A percentile compares a stretch with the other conserved stretches of the same genome.
Evolutionary conservation across 2,888 invertebrate genomes (phyloP).

Genomic region (Matsumyia berberina): DNA sequence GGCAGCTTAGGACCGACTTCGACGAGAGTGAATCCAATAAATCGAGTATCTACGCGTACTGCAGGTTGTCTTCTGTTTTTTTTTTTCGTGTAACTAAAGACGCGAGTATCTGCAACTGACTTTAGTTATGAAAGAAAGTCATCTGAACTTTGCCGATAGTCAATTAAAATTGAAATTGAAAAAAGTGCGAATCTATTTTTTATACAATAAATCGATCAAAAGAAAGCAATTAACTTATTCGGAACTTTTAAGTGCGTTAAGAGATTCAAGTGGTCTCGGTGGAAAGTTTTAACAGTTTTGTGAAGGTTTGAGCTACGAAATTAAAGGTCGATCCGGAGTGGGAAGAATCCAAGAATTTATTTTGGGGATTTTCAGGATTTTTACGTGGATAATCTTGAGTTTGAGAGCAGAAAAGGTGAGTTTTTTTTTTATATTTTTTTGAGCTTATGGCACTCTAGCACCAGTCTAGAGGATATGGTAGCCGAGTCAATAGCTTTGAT

Average conservation of each 20-base stretch:
- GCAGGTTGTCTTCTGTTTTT: neutral
- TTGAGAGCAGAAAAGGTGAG: neutral
- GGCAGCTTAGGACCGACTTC: conserved; percentile 26
- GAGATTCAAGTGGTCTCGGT: conserved; percentile 26
- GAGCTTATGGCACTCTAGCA: too few relatives aligned
- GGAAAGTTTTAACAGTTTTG: neutral
- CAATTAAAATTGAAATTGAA: conserved; percentile 79
- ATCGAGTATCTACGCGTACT: too few relatives aligned
- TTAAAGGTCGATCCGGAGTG: neutral
- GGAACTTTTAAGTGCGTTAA: conserved; percentile 35
- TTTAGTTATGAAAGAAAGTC: conserved; percentile 71
- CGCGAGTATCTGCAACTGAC: neutral
- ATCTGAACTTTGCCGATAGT: conserved; percentile 26
- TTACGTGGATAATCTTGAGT: neutral
- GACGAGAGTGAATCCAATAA: neutral
- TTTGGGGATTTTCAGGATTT: neutral
- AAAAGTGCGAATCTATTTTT: conserved; percentile 82
- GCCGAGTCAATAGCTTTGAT: too few relatives aligned
- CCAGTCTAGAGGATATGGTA: too few relatives aligned
- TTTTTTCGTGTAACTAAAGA: neutral
- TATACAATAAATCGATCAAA: conserved; percentile 82
- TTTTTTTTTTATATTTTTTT: neutral
- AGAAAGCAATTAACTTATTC: conserved; percentile 78
- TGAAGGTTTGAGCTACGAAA: neutral
- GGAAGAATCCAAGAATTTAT: neutral